These are phyloP conservation scores for Catharus ustulatus DNA, from an alignment of 2,797 vertebrate species.

Conservation along the genomic window DNA sequence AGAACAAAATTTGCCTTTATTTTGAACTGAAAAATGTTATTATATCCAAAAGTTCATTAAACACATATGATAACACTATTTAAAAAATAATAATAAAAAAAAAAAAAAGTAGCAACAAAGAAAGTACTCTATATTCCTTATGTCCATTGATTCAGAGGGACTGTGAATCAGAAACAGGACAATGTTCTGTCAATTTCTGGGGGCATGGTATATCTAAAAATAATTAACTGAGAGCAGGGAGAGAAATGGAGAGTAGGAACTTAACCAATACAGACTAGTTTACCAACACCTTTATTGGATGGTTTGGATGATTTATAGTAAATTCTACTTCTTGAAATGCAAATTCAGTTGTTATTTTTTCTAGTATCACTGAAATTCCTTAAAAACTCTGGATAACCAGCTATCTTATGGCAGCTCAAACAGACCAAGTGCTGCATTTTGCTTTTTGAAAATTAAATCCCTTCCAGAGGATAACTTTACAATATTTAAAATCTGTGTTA, in stretches of 20 bases:
- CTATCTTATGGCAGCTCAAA: neutral
- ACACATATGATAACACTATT: neutral
- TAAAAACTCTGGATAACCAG: neutral
- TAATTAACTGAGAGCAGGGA: accelerated
- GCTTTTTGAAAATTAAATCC: neutral
- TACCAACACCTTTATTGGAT: neutral
- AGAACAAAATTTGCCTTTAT: neutral
- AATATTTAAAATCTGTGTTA: neutral
- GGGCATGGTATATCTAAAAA: neutral
- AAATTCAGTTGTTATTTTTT: neutral
- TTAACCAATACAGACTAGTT: neutral
- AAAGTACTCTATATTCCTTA: neutral
- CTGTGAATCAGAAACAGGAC: neutral
- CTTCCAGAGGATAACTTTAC: neutral
- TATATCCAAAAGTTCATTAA: neutral
- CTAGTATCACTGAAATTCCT: neutral
- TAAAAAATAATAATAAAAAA: neutral
- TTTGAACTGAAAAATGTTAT: neutral
- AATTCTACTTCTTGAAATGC: neutral
- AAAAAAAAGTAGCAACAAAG: neutral
- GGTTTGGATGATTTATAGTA: neutral
- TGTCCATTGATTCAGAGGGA: neutral
- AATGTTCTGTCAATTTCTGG: neutral
- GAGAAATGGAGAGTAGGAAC: neutral
- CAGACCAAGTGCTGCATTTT: neutral